These are phyloP conservation scores for Philhelius pedissequus DNA, from an alignment of 2,888 invertebrate genomes.

Conservation along the genomic window DNA sequence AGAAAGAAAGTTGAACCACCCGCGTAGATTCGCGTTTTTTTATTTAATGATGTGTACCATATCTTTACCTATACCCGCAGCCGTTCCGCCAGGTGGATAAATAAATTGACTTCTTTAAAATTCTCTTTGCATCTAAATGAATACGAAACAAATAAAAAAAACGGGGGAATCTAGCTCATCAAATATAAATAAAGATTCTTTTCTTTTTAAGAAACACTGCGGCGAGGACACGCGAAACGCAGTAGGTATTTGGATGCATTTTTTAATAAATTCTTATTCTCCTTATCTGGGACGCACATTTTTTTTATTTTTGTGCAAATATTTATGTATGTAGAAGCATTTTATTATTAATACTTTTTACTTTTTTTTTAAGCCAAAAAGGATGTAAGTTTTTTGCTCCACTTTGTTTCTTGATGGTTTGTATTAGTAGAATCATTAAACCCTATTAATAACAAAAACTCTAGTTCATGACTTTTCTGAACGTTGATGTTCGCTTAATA, in stretches of 20 bases:
- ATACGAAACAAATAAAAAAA: neutral
- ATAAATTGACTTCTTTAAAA: slow-evolving; percentile 23
- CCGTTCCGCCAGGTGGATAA: neutral
- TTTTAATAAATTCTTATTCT: neutral
- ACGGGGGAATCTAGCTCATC: slow-evolving; percentile 1
- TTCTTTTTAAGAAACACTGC: slow-evolving; percentile 10
- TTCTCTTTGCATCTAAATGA: slow-evolving; percentile 31
- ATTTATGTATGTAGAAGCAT: neutral
- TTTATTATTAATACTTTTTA: neutral
- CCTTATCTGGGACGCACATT: neutral
- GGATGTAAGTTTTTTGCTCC: neutral
- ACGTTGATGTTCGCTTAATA: no score
- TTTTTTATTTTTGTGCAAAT: neutral
- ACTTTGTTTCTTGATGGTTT: no score
- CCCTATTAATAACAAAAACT: no score
- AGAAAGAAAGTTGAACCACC: neutral
- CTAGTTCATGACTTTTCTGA: no score
- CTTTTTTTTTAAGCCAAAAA: neutral
- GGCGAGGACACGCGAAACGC: slow-evolving; percentile 7
- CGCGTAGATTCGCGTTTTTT: slow-evolving; percentile 11
- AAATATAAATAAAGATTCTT: slow-evolving; percentile 18
- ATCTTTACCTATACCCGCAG: no score
- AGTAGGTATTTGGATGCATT: neutral
- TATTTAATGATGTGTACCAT: neutral
- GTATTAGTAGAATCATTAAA: no score